phyloP scores from a whole-genome alignment of 2,797 vertebrate species.

The Gallirallus australis region DNA sequence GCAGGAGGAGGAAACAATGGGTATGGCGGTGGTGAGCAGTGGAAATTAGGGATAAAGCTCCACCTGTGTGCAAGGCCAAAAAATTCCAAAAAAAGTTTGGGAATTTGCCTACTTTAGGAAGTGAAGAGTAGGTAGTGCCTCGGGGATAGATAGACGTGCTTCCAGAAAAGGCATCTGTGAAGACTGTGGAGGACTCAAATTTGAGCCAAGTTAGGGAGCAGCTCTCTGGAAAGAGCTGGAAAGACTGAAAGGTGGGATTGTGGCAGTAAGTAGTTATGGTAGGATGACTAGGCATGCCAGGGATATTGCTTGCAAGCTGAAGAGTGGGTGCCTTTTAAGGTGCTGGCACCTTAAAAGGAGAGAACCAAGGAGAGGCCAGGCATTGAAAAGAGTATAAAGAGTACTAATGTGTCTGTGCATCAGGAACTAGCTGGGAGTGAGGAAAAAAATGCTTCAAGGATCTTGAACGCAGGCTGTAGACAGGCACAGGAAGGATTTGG shows the following conservation, averaged over 20 bases:
- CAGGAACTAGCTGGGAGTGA: neutral
- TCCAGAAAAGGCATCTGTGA: neutral
- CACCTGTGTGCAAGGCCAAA: neutral
- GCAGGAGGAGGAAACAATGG: neutral
- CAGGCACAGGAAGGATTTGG: neutral
- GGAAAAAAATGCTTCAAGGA: neutral
- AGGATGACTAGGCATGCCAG: neutral
- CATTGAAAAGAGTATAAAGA: neutral
- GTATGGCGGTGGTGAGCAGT: neutral
- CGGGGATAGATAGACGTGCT: neutral
- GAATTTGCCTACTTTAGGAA: neutral
- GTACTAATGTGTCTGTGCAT: neutral
- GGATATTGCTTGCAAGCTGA: neutral
- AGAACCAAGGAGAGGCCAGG: neutral
- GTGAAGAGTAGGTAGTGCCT: neutral
- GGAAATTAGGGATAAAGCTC: neutral
- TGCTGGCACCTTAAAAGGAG: neutral
- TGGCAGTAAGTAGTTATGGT: neutral
- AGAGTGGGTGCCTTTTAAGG: neutral
- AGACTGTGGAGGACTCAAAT: neutral
- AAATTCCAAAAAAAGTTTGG: neutral
- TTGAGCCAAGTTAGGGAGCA: neutral
- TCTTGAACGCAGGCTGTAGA: neutral
- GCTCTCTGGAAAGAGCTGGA: neutral
- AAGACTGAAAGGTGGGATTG: neutral